phyloP scores from a whole-genome alignment of 2,113 vertebrate genomes.

The Erinaceus europaeus region DNA sequence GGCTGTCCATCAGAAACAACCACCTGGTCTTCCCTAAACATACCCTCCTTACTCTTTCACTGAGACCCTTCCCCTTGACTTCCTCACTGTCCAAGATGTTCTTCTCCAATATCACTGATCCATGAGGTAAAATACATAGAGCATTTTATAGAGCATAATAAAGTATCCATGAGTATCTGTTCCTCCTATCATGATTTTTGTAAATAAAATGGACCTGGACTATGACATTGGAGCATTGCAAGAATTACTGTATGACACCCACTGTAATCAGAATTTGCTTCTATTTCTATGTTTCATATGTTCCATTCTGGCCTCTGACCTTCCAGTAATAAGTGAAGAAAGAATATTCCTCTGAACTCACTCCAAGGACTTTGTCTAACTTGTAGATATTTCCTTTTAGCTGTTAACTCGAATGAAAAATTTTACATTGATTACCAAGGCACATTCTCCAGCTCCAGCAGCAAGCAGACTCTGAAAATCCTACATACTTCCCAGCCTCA shows the following conservation, averaged over 20 bases:
- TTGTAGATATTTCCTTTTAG: not conserved
- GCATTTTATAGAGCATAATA: not conserved
- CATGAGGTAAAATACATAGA: not conserved
- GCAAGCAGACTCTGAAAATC: not conserved
- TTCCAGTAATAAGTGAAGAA: not conserved
- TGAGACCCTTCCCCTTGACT: not conserved
- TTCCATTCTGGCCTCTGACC: constrained; percentile 8
- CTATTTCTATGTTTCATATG: not conserved
- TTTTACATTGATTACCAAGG: not conserved
- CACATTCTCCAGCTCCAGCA: not conserved
- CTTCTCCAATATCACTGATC: not conserved
- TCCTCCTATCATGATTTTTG: not conserved
- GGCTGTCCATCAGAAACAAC: not conserved
- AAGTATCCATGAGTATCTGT: not conserved
- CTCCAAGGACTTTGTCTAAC: not conserved
- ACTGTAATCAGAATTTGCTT: not conserved
- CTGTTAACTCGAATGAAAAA: not conserved
- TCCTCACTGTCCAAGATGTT: not conserved
- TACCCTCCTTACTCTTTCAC: too few relatives aligned
- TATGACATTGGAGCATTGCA: not conserved
- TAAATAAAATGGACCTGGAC: not conserved
- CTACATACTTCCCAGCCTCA: not conserved
- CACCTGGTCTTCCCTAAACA: not conserved
- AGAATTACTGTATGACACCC: not conserved
- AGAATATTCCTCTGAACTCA: not conserved